Conservation (phyloP, 1,140 invertebrate species). For the Cardiocondyla obscurior region DNA sequence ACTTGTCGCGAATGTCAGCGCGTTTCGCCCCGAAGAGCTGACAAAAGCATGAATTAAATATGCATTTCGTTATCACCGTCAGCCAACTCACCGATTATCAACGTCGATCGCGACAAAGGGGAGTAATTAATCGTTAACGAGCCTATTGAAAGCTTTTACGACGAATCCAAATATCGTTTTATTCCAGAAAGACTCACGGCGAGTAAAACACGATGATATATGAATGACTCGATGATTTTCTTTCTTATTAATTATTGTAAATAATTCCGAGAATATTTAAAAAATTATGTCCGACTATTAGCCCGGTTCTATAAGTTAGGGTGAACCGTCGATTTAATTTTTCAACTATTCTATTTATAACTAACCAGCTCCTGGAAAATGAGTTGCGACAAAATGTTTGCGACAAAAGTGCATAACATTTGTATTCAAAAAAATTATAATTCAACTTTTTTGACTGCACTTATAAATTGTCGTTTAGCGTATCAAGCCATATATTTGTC, state of each 20-base stretch:
- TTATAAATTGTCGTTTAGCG: background rate
- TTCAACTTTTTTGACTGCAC: background rate
- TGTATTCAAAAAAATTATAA: background rate
- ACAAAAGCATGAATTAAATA: background rate
- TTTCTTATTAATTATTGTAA: background rate
- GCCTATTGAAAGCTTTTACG: background rate
- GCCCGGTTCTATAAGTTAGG: no score
- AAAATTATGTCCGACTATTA: background rate
- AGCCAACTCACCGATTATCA: slow-evolving; percentile 24
- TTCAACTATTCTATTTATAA: no score
- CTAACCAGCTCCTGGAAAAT: no score
- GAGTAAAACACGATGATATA: background rate
- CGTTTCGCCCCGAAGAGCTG: background rate
- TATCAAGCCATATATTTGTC: background rate
- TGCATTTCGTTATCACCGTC: background rate
- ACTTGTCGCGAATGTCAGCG: background rate
- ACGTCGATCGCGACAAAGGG: background rate
- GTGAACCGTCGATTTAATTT: no score
- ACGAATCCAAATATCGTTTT: background rate
- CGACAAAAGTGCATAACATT: background rate
- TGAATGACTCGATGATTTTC: slow-evolving; percentile 17
- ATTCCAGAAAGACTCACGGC: background rate
- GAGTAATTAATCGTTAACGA: slow-evolving; percentile 43
- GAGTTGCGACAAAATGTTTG: no score
- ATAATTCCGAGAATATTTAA: slow-evolving; percentile 6